phyloP scores from a whole-genome alignment of 2,888 invertebrate species.

The Eristalis intricaria region DNA sequence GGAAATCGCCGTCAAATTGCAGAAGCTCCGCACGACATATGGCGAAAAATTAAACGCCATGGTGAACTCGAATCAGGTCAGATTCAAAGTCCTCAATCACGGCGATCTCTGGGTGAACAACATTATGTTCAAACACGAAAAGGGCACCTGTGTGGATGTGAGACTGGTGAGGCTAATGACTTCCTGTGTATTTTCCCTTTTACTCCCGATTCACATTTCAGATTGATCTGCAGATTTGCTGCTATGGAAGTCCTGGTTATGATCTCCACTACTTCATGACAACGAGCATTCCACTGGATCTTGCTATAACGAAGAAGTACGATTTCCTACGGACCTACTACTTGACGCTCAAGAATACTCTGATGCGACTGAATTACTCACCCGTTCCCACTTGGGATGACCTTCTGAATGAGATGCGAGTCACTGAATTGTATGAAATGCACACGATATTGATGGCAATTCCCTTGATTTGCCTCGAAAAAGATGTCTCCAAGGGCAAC shows the following conservation, averaged over 20 bases:
- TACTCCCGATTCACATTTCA: background rate
- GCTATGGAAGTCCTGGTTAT: background rate
- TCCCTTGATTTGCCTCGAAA: background rate
- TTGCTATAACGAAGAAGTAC: background rate
- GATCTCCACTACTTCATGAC: slow-evolving; percentile 14
- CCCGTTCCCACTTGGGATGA: slow-evolving; percentile 37
- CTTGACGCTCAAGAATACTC: background rate
- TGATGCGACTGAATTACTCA: background rate
- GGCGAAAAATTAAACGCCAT: background rate
- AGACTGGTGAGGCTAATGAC: slow-evolving; percentile 74
- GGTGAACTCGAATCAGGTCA: background rate
- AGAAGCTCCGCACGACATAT: background rate
- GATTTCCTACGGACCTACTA: slow-evolving; percentile 3
- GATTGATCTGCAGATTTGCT: slow-evolving; percentile 24
- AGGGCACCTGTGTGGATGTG: slow-evolving; percentile 77
- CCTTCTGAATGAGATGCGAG: slow-evolving; percentile 41
- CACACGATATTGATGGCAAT: background rate
- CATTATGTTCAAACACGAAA: slow-evolving; percentile 79
- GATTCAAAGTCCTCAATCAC: slow-evolving; percentile 78
- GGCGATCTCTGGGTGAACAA: slow-evolving; percentile 81
- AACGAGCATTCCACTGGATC: background rate
- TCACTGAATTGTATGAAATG: slow-evolving; percentile 41
- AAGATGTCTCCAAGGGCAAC: slow-evolving; percentile 8
- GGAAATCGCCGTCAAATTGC: background rate
- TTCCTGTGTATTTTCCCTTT: background rate